Base-by-base conservation (phyloP, 2,797 vertebrate species). In the Acipenser transmontanus region DNA sequence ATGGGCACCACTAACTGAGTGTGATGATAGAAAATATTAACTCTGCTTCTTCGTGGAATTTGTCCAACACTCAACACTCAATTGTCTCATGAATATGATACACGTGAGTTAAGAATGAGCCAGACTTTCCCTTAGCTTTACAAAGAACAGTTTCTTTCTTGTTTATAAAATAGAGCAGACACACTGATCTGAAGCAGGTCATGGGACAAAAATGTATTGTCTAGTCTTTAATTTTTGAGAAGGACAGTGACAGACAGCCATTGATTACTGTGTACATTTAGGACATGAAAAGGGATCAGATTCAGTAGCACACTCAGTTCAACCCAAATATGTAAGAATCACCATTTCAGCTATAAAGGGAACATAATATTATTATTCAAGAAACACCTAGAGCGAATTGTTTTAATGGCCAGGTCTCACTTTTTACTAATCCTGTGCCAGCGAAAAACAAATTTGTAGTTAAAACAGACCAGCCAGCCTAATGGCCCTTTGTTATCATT, bases 401-500 rank as follows among this genome's bases (percentile, higher is more conserved):
- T 2, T 72, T 70, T 73, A 65, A 65, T 69, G 20, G 60, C 69
- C 69, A 66, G 10, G 0, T 4, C 62, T 48, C 70, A 57, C 69
- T 49, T 66, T 67, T 75, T 76, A 6, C 10, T 66, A 50, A 66
- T 49, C 50, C n/a, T 12, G 17, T 1, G 51, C 68, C 72, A 70
- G 69, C 50, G 34, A 48, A 56, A 71, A 78, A 52, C 74, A 63
- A 61, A 62, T 65, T 66, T 71, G 69, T 10, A 63, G 74, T 62
- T 68, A 64, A 63, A 77, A 72, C 20, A 68, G 61, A 66, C 74
- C 68, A 63, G 67, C 72, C 63, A 72, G 69, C 70, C 74, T 65
- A 81, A 74, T 66, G 50, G 57, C 62, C 61, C 76, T 73, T 80
- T 72, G 70, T 80, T 70, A 70, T 56, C 57, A 10, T 51, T 7